Base-by-base conservation (phyloP, 2,888 invertebrate species). In the Eupelmus urozonus region DNA sequence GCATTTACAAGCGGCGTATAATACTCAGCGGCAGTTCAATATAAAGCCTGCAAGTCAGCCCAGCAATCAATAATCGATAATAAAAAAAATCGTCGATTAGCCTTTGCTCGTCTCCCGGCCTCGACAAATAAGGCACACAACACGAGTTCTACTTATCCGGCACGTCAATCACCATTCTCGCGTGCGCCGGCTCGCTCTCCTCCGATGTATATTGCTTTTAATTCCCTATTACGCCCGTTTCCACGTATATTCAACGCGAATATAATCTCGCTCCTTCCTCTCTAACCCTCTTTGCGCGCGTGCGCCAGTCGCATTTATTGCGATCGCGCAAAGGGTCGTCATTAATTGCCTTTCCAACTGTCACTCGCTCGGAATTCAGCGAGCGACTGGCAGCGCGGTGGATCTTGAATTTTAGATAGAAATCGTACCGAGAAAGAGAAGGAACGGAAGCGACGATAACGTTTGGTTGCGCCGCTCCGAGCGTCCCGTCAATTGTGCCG, bases 391-490 rank as follows among this genome's bases (percentile, higher is more conserved):
- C 57, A 57, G 45, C 9, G 45, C 60, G 59, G 49, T 20, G 11
- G 51, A 34, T 51, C 71, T 62, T 71, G 51, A 71, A 71, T 62
- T 60, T 51, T 16, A 71, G 71, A 71, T 71, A 51, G 51, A 20
- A 63, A 34, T 34, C 34, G 34, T 34, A 34, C n/a, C n/a, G 34
- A 34, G 9, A 34, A 34, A 9, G 34, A 34, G 9, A 34, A 5
- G 34, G 23, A 49, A 62, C 27, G 59, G 20, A n/a, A 18, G 7
- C 65, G 62, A 25, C 45, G 59, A 59, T 69, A 69, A 69, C n/a
- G 34, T 71, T 71, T 62, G 51, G 40, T 7, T 57, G 45, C 29
- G 34, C 20, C n/a, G 51, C 1, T 34, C n/a, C n/a, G n/a, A 18
- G n/a, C 29, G 7, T 11, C 20, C 9, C 27, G 59, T 70, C 70